Evolutionary conservation across 2,888 invertebrate genomes (phyloP).

Genomic region (Aleiodes testaceus): DNA sequence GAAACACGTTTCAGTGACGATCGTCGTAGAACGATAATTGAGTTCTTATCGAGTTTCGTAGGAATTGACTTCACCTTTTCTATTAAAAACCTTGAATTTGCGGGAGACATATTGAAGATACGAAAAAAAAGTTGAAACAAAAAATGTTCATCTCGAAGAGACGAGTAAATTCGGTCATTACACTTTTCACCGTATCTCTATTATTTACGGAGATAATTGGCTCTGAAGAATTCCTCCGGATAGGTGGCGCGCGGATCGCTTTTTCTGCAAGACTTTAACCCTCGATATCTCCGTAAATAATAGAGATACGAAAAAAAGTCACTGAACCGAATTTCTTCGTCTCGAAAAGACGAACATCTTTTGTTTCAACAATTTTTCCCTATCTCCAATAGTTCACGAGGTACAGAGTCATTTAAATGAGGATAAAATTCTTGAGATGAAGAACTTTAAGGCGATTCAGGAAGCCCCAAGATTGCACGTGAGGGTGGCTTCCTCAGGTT

Average conservation of each 20-base stretch:
- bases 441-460: conserved; percentile 40
- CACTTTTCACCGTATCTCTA: too few species aligned
- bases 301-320: too few species aligned
- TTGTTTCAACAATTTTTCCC: not conserved
- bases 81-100: too few species aligned
- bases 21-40: conserved; percentile 61
- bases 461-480: conserved; percentile 68
- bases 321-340: too few species aligned
- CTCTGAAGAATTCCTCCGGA: too few species aligned
- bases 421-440: not conserved
- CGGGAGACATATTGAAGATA: too few species aligned
- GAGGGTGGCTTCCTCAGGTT: conserved; percentile 69
- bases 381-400: not conserved
- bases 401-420: not conserved
- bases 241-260: too few species aligned
- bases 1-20: conserved; percentile 9
- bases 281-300: not conserved
- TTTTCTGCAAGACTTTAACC: conserved; percentile 56
- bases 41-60: conserved; percentile 60
- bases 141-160: too few species aligned
- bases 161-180: too few species aligned
- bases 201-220: too few species aligned
- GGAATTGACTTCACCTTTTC: conserved; percentile 55
- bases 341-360: not conserved
- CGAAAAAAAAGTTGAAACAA: too few species aligned